A percentile compares a stretch with the other conserved stretches of the same genome.
phyloP scores from a whole-genome alignment of 2,888 invertebrate species.

The Drosophila neonasuta region DNA sequence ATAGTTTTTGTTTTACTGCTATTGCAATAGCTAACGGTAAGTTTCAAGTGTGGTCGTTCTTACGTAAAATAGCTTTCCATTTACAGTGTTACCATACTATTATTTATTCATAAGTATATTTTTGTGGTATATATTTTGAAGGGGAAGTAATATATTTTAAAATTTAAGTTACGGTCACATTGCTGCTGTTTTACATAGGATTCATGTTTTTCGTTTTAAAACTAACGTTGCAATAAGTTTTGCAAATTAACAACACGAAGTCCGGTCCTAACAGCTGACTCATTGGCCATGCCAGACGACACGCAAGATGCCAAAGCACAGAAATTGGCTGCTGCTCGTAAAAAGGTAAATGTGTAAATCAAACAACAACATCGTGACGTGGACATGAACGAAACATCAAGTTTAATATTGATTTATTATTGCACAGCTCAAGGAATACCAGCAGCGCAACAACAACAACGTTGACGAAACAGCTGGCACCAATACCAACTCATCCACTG shows the following conservation, averaged over 20 bases:
- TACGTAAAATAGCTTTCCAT: too few species aligned
- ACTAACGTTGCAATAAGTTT: slow-evolving; percentile 24
- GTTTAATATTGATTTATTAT: slow-evolving; percentile 54
- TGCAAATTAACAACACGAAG: slow-evolving; percentile 10
- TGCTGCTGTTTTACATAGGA: slow-evolving; percentile 11
- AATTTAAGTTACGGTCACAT: not conserved
- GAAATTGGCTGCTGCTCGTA: slow-evolving; percentile 81
- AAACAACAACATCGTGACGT: slow-evolving; percentile 59
- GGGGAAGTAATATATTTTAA: not conserved
- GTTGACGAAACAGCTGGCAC: slow-evolving; percentile 42
- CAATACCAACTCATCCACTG: slow-evolving; percentile 61
- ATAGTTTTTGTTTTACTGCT: too few species aligned
- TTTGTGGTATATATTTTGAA: not conserved
- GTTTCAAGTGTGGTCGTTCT: too few species aligned
- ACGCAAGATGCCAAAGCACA: slow-evolving; percentile 79
- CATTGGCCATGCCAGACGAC: slow-evolving; percentile 77
- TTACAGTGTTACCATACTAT: not conserved
- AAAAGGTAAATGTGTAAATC: slow-evolving; percentile 74
- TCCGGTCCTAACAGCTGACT: slow-evolving; percentile 17
- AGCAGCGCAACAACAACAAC: slow-evolving; percentile 68
- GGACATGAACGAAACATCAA: slow-evolving; percentile 50
- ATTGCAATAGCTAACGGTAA: too few species aligned
- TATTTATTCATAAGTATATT: not conserved
- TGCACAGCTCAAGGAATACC: slow-evolving; percentile 78
- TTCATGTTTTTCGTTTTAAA: slow-evolving; percentile 38